A percentile compares a stretch with the other conserved stretches of the same genome.
These are phyloP conservation scores for Nemotelus nigrinus DNA, from an alignment of 2,888 invertebrate species.

Conservation along the genomic window DNA sequence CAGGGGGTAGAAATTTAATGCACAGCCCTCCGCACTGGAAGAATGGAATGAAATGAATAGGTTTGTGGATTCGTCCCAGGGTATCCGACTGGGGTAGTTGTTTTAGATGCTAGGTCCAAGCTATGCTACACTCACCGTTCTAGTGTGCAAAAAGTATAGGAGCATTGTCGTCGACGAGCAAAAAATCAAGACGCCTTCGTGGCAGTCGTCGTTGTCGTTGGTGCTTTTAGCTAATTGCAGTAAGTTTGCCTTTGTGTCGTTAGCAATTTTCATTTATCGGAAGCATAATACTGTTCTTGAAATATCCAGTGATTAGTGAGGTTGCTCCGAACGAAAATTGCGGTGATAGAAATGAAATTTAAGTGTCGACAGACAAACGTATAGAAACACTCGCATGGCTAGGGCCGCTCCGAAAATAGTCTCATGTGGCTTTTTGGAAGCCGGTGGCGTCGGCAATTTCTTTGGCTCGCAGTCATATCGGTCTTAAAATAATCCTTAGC, in stretches of 20 bases:
- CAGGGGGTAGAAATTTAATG: not conserved
- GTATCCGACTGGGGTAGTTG: slow-evolving; percentile 8
- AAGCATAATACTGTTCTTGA: not conserved
- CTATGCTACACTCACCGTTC: not conserved
- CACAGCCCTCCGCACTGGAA: slow-evolving; percentile 15
- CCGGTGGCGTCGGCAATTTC: not conserved
- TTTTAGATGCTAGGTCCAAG: not conserved
- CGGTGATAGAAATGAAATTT: too few species aligned
- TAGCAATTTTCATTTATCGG: not conserved
- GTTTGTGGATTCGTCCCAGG: slow-evolving; percentile 1
- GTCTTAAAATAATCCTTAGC: slow-evolving; percentile 39
- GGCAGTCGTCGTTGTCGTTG: not conserved
- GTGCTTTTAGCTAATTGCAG: slow-evolving; percentile 3
- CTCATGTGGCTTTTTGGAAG: not conserved
- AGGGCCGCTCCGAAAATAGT: slow-evolving; percentile 16
- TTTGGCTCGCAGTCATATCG: not conserved
- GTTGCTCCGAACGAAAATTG: not conserved
- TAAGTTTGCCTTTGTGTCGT: not conserved
- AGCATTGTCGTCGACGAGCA: slow-evolving; percentile 18
- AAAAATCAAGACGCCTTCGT: slow-evolving; percentile 29
- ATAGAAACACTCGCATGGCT: not conserved
- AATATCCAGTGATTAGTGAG: not conserved
- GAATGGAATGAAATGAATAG: slow-evolving; percentile 12
- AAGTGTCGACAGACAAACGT: too few species aligned
- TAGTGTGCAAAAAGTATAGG: not conserved